A percentile compares a stretch with the other conserved stretches of the same genome.
Evolutionary conservation across 2,797 vertebrate genomes (phyloP).

Genomic region (Hafferia zeledoni): DNA sequence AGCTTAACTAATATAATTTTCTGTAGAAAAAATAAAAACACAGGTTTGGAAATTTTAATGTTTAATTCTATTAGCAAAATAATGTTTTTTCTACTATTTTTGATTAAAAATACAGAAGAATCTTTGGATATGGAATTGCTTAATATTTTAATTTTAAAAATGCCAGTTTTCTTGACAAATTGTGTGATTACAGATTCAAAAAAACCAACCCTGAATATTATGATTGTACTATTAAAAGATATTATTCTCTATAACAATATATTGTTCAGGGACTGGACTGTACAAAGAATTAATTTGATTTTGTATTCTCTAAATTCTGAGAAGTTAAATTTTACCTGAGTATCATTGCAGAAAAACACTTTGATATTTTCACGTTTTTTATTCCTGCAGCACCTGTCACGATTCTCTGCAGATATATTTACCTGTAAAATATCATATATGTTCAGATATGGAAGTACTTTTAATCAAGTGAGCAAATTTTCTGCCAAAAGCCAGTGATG

Average conservation of each 20-base stretch:
- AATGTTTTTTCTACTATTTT: neutral
- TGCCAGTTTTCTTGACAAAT: neutral
- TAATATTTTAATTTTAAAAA: neutral
- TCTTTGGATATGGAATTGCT: neutral
- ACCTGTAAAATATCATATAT: conserved; percentile 55
- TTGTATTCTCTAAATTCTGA: neutral
- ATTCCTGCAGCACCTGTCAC: conserved; percentile 40
- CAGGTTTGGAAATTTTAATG: neutral
- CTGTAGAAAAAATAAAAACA: neutral
- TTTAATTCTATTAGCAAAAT: neutral
- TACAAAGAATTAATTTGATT: neutral
- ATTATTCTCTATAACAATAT: neutral
- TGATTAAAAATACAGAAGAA: neutral
- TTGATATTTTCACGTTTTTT: neutral
- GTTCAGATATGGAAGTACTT: neutral
- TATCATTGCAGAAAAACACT: conserved; percentile 53
- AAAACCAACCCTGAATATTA: neutral
- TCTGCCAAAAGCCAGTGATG: neutral
- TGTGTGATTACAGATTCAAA: neutral
- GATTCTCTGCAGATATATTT: conserved; percentile 32
- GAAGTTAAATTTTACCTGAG: conserved; percentile 57
- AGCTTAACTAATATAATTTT: neutral
- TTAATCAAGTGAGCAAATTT: neutral
- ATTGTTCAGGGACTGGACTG: neutral
- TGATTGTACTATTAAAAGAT: neutral